A percentile compares a stretch with the other conserved stretches of the same genome.
These are phyloP conservation scores for Panthera leo DNA, from an alignment of 2,113 vertebrate genomes.

Conservation along the genomic window DNA sequence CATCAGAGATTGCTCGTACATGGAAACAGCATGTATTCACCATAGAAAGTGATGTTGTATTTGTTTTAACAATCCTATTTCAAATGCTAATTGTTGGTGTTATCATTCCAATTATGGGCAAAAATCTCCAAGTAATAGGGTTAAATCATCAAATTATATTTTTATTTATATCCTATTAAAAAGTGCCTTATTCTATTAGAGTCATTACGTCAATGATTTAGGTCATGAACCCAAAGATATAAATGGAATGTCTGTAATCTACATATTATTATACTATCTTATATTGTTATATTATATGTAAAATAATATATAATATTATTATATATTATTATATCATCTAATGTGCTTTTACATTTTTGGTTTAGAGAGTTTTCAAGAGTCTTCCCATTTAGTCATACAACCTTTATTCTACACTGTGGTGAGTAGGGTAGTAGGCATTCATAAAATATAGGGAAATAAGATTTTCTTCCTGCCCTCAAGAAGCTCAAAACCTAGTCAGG, in stretches of 20 bases:
- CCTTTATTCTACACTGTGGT: background rate
- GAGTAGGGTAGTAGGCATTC: background rate
- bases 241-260: background rate
- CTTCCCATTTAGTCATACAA: background rate
- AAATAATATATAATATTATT: too few relatives aligned
- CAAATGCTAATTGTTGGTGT: background rate
- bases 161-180: background rate
- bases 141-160: conserved; percentile 17
- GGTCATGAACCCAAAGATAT: background rate
- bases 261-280: background rate
- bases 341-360: background rate
- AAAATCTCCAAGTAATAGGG: background rate
- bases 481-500: background rate
- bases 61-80: conserved; percentile 30
- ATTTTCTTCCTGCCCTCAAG: background rate
- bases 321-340: background rate
- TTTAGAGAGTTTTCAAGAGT: background rate
- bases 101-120: background rate
- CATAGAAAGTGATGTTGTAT: background rate
- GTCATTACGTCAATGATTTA: background rate
- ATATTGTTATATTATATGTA: too few relatives aligned
- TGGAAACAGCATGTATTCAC: background rate
- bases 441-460: background rate
- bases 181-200: background rate
- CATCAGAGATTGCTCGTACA: background rate